A percentile compares a stretch with the other conserved stretches of the same genome.
Evolutionary conservation across 1,140 invertebrate genomes (phyloP).

Genomic region (Diachasmimorpha longicaudata): DNA sequence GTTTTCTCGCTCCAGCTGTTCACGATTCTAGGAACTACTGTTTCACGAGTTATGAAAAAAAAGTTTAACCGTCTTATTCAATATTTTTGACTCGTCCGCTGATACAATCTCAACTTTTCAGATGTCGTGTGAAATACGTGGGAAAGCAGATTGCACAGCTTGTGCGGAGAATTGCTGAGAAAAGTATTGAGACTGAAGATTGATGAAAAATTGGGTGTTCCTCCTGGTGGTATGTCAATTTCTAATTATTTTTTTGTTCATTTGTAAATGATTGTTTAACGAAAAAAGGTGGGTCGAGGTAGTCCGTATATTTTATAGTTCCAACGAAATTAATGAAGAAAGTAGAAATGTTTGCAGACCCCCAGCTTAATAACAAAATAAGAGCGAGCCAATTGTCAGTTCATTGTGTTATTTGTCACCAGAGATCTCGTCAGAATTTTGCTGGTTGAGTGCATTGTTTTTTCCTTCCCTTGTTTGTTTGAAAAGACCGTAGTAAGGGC

Average conservation of each 20-base stretch:
- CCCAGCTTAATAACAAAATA: not conserved
- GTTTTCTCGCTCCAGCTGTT: too few relatives aligned
- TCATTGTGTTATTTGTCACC: slow-evolving; percentile 31
- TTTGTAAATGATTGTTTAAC: not conserved
- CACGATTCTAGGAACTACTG: too few relatives aligned
- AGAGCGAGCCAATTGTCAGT: not conserved
- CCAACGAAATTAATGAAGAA: not conserved
- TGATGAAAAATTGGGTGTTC: not conserved
- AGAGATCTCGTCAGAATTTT: slow-evolving; percentile 21
- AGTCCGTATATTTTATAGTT: too few relatives aligned
- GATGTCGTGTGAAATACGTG: not conserved
- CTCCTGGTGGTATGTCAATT: too few relatives aligned
- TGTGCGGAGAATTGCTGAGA: not conserved
- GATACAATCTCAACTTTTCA: not conserved
- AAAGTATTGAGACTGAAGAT: not conserved
- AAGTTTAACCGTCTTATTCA: not conserved
- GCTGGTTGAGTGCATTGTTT: not conserved
- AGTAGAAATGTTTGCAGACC: not conserved
- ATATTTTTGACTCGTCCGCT: not conserved
- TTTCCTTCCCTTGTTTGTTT: slow-evolving; percentile 11
- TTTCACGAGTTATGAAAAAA: not conserved
- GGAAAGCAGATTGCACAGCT: not conserved
- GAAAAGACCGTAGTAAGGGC: slow-evolving; percentile 16
- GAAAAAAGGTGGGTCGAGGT: too few relatives aligned
- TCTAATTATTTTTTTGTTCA: too few relatives aligned